Evolutionary conservation across 64 coral and sea anemone species (phyloP).

Genomic region (Anthopleura sola): DNA sequence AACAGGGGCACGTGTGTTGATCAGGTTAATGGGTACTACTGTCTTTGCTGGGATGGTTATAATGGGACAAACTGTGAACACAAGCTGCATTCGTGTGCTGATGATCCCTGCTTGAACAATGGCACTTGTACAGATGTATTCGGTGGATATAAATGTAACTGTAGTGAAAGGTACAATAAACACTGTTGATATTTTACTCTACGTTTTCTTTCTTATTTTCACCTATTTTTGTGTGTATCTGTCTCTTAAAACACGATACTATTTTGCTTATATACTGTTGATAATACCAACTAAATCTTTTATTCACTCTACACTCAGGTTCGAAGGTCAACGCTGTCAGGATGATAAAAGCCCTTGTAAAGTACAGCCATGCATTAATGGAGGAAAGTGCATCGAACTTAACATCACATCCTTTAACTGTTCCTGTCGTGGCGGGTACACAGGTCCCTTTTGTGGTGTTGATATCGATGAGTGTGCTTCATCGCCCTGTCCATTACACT

Average conservation of each 20-base stretch:
- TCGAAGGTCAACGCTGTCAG: slow-evolving; percentile 5
- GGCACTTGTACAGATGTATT: slow-evolving; percentile 57
- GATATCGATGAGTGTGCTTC: slow-evolving; percentile 65
- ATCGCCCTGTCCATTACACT: slow-evolving; percentile 42
- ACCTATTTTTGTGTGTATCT: too few relatives aligned
- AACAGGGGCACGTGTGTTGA: slow-evolving; percentile 75
- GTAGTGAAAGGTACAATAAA: background rate
- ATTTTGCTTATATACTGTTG: background rate
- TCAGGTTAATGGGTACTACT: slow-evolving; percentile 70
- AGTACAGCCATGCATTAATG: slow-evolving; percentile 45
- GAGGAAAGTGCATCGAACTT: slow-evolving; percentile 37
- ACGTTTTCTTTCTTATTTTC: too few relatives aligned
- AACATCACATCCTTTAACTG: slow-evolving; percentile 35
- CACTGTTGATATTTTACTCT: too few relatives aligned
- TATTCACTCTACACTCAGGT: background rate
- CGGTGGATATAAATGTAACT: background rate
- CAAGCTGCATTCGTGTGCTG: slow-evolving; percentile 58
- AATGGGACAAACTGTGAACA: slow-evolving; percentile 78
- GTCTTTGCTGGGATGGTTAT: slow-evolving; percentile 62
- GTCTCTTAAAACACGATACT: background rate
- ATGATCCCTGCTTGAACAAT: slow-evolving; percentile 64
- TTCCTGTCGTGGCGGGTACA: slow-evolving; percentile 39
- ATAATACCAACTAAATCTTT: background rate
- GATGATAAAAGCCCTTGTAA: slow-evolving; percentile 17
- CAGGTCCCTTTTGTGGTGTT: slow-evolving; percentile 25